Percentiles rank a stretch among this genome's conserved stretches.
These are phyloP conservation scores for Megalonaias nervosa DNA, from an alignment of 1,140 invertebrate genomes.

Conservation along the genomic window DNA sequence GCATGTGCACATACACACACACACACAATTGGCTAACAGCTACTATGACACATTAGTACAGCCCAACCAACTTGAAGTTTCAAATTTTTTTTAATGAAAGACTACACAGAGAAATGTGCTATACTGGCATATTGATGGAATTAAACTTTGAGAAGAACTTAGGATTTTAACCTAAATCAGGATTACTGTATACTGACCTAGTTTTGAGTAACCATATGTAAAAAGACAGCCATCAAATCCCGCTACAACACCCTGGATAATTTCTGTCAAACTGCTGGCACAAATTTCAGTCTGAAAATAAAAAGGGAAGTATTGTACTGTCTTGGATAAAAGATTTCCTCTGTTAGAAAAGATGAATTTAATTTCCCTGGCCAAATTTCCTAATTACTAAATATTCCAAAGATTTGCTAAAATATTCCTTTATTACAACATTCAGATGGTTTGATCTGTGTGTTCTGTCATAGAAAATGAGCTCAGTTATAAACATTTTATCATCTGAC, in stretches of 20 bases:
- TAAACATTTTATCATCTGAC: background rate
- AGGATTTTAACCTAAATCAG: too few species aligned
- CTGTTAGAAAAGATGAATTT: background rate
- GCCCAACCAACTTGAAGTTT: too few species aligned
- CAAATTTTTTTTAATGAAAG: too few species aligned
- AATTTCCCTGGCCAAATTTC: background rate
- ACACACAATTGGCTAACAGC: too few species aligned
- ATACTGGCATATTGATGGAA: too few species aligned
- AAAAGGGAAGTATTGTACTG: slow-evolving; percentile 25
- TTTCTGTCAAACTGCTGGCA: slow-evolving; percentile 90
- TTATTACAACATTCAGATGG: background rate
- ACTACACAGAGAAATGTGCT: too few species aligned
- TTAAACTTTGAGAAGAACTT: too few species aligned
- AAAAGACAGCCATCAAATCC: slow-evolving; percentile 95
- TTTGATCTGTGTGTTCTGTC: background rate
- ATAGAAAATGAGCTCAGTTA: background rate
- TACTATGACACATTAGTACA: too few species aligned
- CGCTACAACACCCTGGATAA: slow-evolving; percentile 94
- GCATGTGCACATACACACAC: too few species aligned
- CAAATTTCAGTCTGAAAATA: slow-evolving; percentile 89
- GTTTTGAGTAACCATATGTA: slow-evolving; percentile 91
- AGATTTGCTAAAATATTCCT: too few species aligned
- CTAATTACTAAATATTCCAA: background rate
- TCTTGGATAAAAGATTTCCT: too few species aligned
- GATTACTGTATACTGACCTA: slow-evolving; percentile 78